Evolutionary conservation across 2,888 invertebrate species (phyloP).

Genomic region (Noctua pronuba): DNA sequence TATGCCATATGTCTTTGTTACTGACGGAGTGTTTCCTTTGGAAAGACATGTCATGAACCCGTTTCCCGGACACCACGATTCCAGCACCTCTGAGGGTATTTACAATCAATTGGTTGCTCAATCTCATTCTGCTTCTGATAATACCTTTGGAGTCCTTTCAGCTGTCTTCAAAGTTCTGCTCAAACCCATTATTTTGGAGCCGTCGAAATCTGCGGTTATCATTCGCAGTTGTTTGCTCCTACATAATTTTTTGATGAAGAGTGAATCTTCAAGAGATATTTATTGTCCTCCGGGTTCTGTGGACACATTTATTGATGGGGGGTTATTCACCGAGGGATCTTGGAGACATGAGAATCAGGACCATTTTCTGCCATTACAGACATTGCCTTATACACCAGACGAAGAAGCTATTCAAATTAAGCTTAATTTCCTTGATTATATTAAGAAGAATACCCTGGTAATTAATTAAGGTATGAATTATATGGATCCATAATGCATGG

Average conservation of each 20-base stretch:
- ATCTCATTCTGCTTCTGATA: conserved; percentile 45
- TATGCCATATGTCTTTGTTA: conserved; percentile 44
- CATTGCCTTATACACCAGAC: conserved; percentile 12
- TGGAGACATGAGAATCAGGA: conserved; percentile 48
- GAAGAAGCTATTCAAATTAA: conserved; percentile 19
- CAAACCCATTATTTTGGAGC: conserved; percentile 43
- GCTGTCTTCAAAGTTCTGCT: conserved; percentile 43
- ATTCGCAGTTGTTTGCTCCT: conserved; percentile 45
- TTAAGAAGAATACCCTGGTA: conserved; percentile 21
- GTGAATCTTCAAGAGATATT: conserved; percentile 40
- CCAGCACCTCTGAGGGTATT: conserved; percentile 11
- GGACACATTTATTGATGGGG: conserved; percentile 43
- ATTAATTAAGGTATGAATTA: conserved; percentile 1
- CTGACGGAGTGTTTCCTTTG: conserved; percentile 25
- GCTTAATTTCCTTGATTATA: conserved; percentile 39
- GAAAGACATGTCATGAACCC: conserved; percentile 44
- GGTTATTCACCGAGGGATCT: conserved; percentile 30
- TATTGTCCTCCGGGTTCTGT: conserved; percentile 33
- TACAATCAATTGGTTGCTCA: conserved; percentile 36
- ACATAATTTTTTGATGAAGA: conserved; percentile 47
- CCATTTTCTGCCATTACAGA: conserved; percentile 41
- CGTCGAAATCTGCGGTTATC: conserved; percentile 18
- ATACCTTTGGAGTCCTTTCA: conserved; percentile 44
- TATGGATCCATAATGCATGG: background rate
- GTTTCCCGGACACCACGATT: conserved; percentile 1